These are phyloP conservation scores for Synanthedon vespiformis DNA, from an alignment of 2,888 invertebrate species.

Conservation along the genomic window DNA sequence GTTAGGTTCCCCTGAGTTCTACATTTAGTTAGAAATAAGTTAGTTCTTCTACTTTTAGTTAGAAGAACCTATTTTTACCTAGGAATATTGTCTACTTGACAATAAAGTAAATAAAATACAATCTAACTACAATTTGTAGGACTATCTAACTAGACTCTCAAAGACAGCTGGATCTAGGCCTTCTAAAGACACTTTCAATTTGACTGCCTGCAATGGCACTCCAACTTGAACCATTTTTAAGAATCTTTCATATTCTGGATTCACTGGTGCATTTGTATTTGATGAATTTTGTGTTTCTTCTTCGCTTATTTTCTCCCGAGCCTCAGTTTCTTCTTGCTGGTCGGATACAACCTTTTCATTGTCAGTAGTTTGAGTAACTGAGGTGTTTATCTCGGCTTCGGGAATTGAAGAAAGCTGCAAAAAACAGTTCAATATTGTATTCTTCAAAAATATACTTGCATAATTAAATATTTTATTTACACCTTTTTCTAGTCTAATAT, in stretches of 20 bases:
- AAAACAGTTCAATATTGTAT: slow-evolving; percentile 3
- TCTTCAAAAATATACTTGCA: slow-evolving; percentile 2
- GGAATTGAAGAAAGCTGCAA: slow-evolving; percentile 66
- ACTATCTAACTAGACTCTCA: slow-evolving; percentile 17
- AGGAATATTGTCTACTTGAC: too few relatives aligned
- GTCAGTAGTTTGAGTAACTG: neutral
- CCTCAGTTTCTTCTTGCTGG: too few relatives aligned
- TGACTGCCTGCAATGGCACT: slow-evolving; percentile 85
- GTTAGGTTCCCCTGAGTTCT: too few relatives aligned
- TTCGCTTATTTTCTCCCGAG: neutral
- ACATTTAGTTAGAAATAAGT: too few relatives aligned
- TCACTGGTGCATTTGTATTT: slow-evolving; percentile 38
- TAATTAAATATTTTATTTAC: neutral
- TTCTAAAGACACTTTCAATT: slow-evolving; percentile 83
- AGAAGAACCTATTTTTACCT: too few relatives aligned
- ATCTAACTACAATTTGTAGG: too few relatives aligned
- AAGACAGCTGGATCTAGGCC: slow-evolving; percentile 83
- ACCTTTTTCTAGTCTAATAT: too few relatives aligned
- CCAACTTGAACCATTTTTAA: slow-evolving; percentile 93
- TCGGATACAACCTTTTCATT: neutral
- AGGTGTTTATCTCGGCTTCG: slow-evolving; percentile 23
- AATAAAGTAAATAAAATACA: too few relatives aligned
- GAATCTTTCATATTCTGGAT: slow-evolving; percentile 80
- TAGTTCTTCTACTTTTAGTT: too few relatives aligned
- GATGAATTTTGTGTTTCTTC: neutral